Base-by-base conservation (phyloP, 64 coral and sea anemone genomes). In the Porites australiensis region DNA sequence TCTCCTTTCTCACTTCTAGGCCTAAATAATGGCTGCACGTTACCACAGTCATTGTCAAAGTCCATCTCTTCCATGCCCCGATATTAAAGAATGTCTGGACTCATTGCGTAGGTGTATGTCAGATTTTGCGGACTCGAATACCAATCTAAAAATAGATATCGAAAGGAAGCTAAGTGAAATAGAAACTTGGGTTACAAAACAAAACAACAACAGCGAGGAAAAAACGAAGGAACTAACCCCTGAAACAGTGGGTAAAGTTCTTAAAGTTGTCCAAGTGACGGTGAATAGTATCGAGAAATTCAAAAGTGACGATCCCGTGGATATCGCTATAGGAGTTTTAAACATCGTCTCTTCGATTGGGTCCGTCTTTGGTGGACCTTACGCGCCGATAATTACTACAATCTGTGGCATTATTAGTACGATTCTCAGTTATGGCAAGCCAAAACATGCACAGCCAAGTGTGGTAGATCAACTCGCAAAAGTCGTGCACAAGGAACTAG, bases 401-500 rank as follows among this genome's bases (percentile, higher is more conserved):
- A 2, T 75, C 0, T 74, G 69, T 49, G 10, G 65, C n/a, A 64
- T 86, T 19, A 68, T 86, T 45, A 22, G 64, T 20, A 22, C 71
- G 0, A 10, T 74, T 88, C 51, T 88, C 10, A 37, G 19, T 8
- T 1, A 57, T 2, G 60, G 6, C 44, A 74, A 88, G 59, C 68
- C 68, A 4, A 58, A 87, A 55, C 48, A 48, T 13, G 4, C 44
- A 2, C 49, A 87, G 23, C 66, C 65, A 44, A 72, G 18, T 72
- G 48, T 87, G n/a, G 53, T 87, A 1, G 10, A 72, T 1, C 64
- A 72, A 72, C 23, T 87, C 18, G 49, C 52, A 58, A 27, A 77
- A 20, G 27, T 88, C 58, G 86, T 63, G 2, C 71, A 75, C 19
- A 8, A 77, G 11, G 86, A 88, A 14, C 3, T 77, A 54, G 27